These are phyloP conservation scores for Pantherophis vulpinus DNA, from an alignment of 2,797 vertebrate genomes.

Conservation along the genomic window DNA sequence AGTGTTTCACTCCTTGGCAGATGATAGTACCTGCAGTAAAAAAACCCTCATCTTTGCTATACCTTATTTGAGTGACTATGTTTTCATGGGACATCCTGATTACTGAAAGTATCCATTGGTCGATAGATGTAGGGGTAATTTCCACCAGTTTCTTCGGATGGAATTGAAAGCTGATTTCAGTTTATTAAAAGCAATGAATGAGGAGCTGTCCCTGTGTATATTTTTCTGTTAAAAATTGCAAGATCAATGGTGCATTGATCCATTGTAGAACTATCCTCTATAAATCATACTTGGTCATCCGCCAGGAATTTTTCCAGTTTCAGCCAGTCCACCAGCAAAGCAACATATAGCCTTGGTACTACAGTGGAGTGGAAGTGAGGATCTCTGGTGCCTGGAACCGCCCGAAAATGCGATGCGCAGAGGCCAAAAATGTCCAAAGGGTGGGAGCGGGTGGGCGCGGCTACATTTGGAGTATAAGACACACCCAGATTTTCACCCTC, in stretches of 20 bases:
- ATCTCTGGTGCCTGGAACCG: too few relatives aligned
- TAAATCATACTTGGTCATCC: background rate
- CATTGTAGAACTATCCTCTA: background rate
- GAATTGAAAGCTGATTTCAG: background rate
- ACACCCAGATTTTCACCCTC: too few relatives aligned
- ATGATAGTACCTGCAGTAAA: background rate
- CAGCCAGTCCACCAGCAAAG: background rate
- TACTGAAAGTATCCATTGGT: background rate
- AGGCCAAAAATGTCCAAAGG: too few relatives aligned
- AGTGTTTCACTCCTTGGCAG: background rate
- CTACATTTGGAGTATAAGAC: too few relatives aligned
- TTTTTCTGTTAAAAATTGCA: background rate
- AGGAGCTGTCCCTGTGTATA: background rate
- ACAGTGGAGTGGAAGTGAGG: too few relatives aligned
- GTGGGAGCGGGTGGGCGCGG: too few relatives aligned
- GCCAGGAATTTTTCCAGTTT: background rate
- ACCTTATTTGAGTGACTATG: background rate
- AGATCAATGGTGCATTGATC: background rate
- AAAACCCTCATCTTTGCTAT: background rate
- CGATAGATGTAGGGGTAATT: background rate
- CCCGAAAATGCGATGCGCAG: too few relatives aligned
- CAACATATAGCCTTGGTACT: background rate
- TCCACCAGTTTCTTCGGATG: background rate
- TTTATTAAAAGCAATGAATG: background rate
- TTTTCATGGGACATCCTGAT: background rate